A percentile compares a stretch with the other conserved stretches of the same genome.
phyloP scores from a whole-genome alignment of 2,888 invertebrate genomes.

The Tineola bisselliella region DNA sequence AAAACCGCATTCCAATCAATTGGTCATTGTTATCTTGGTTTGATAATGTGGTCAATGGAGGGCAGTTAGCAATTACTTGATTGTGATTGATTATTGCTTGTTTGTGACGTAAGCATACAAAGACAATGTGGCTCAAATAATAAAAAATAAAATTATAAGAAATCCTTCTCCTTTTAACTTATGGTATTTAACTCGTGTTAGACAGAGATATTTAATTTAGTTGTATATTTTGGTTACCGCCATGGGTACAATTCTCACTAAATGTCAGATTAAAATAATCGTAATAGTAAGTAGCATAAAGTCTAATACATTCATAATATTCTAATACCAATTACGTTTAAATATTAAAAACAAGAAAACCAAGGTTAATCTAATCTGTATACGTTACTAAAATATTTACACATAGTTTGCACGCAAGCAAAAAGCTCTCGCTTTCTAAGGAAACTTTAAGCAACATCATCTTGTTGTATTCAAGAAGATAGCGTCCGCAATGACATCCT shows the following conservation, averaged over 20 bases:
- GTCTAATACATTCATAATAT: no score
- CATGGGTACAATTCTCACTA: no score
- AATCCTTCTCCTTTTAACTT: no score
- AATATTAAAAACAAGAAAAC: not conserved
- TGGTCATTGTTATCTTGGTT: constrained; percentile 24
- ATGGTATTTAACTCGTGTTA: no score
- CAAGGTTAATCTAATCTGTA: not conserved
- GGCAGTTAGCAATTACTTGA: constrained; percentile 33
- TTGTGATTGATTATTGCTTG: constrained; percentile 53
- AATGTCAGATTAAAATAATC: no score
- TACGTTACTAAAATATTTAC: not conserved
- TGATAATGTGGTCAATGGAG: constrained; percentile 35
- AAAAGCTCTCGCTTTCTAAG: not conserved
- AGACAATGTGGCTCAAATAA: no score
- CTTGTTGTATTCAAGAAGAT: not conserved
- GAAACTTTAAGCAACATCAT: constrained; percentile 2
- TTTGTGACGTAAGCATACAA: no score
- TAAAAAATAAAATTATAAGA: no score
- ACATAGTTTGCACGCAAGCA: not conserved
- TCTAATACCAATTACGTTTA: not conserved
- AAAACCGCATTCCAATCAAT: not conserved
- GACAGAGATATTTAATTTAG: no score
- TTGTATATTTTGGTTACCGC: no score
- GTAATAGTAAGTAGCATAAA: no score
- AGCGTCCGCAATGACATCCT: constrained; percentile 8